Evolutionary conservation across 2,113 vertebrate species (phyloP), one percentile per base, ranked within the genome.

Genomic region (Parus major): DNA sequence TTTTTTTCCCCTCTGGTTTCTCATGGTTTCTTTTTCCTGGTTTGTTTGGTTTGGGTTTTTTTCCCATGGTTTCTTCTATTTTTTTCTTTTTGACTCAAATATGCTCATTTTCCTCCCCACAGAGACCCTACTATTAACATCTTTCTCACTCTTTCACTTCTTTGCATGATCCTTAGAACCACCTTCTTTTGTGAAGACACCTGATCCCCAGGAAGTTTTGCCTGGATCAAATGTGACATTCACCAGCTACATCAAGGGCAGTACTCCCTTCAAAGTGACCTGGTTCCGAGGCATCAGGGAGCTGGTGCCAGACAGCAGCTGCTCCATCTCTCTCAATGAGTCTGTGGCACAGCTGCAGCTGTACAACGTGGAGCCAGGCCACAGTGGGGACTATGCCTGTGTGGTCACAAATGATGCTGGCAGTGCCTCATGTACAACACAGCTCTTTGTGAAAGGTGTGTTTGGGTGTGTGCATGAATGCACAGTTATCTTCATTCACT

Each of bases 281-380:
- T 99, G 99, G 99, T 99, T 99, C 97, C 98, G 98, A 97, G 99
- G 99, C 90, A 98, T 98, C 78, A 98, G 98, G 83, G 99, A 99
- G 88, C 97, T 99, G 35, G 69, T 98, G 53, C 79, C 98, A 3
- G 99, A 99, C 55, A 98, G 86, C 53, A 97, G 86, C 28, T 99
- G 98, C 90, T 95, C 94, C 68, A 98, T 99, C 97, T 98, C 98
- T 73, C 95, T 99, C 92, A 98, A 96, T 63, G 99, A 98, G 35
- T 98, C 97, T 92, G 92, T 97, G 88, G 98, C 99, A 17, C 96
- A 98, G 31, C 87, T 99, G 95, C 98, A 99, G 92, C 95, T 99
- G 56, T 96, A 97, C 66, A 98, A 98, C 0, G 98, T 99, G 86
- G 98, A 98, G 70, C 96, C 97, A 14, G 96, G 96, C 55, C 98